These are phyloP conservation scores for Enoplosus armatus DNA, from an alignment of 2,797 vertebrate species.

Conservation along the genomic window DNA sequence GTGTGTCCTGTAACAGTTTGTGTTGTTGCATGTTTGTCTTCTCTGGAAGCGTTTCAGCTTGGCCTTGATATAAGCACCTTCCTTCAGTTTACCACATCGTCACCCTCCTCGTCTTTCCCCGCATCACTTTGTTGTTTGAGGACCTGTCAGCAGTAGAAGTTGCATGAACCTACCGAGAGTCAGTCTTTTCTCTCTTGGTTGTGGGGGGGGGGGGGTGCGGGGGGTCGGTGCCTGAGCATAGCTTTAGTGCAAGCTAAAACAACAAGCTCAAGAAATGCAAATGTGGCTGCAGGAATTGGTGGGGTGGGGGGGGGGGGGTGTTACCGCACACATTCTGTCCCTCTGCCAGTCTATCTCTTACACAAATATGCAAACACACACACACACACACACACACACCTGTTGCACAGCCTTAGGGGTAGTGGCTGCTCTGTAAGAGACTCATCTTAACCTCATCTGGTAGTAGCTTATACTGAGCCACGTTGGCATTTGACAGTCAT, in stretches of 20 bases:
- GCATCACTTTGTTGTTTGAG: constrained; percentile 57
- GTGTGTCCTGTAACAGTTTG: constrained; percentile 26
- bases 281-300: constrained; percentile 58
- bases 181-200: constrained; percentile 55
- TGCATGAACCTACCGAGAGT: constrained; percentile 58
- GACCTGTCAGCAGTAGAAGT: constrained; percentile 65
- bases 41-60: constrained; percentile 33
- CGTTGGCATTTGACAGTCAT: constrained; percentile 67
- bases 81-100: constrained; percentile 40
- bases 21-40: constrained; percentile 44
- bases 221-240: constrained; percentile 46
- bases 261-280: constrained; percentile 82
- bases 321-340: constrained; percentile 51
- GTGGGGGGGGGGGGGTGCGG: not conserved
- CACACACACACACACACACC: constrained; percentile 69
- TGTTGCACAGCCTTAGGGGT: constrained; percentile 58
- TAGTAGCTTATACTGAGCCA: constrained; percentile 57
- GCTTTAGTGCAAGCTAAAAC: constrained; percentile 79
- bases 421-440: constrained; percentile 40
- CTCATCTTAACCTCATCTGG: constrained; percentile 60
- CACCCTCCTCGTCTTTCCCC: constrained; percentile 21
- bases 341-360: constrained; percentile 50
- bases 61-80: constrained; percentile 34
- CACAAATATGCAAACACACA: constrained; percentile 56
- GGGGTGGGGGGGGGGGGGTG: constrained; percentile 13